Base-by-base conservation (phyloP, 1,140 invertebrate species). In the Orchestia grillus region DNA sequence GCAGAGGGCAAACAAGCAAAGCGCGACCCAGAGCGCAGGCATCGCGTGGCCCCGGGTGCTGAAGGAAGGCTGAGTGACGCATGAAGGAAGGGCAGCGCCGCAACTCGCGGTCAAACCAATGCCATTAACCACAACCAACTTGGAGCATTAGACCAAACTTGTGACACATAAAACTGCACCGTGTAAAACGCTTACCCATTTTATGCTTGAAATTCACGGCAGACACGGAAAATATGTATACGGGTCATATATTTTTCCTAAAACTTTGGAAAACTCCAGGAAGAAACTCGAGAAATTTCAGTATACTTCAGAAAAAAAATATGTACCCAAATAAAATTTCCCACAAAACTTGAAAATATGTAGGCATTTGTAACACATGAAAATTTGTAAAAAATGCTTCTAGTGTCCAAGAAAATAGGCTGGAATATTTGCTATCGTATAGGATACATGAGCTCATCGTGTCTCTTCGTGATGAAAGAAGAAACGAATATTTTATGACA, bases 41-140 rank as follows among this genome's bases (percentile, higher is more conserved):
- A 77, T 77, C 62, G 62, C 62, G 62, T 77, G 62, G 62, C 62
- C 62, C 11, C 1, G 62, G 62, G 62, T 77, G 62, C 62, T 77
- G 62, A 77, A 77, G 62, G 62, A 36, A 77, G 62, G 15, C 28
- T 77, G 62, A 77, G 62, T 77, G 62, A 77, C 62, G 62, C 62
- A 77, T 77, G 62, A 77, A 77, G 62, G 62, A 77, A 77, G 62
- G 62, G 62, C 28, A 77, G 62, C 62, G 62, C 62, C 62, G 62
- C 62, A 77, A 36, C 62, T 77, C 62, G 62, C 62, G 62, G 62
- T 77, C 62, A 77, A 77, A 77, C 62, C 88, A 42, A 91, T 91
- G 88, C 88, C 88, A 91, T 91, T 42, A 44, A 43, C 41, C 44
- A 36, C 88, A 43, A 11, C 88, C 88, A 91, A 91, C 88, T 91